Percentiles rank a stretch among this genome's conserved stretches.
phyloP scores from a whole-genome alignment of 2,888 invertebrate species.

The Nasonia oneida region DNA sequence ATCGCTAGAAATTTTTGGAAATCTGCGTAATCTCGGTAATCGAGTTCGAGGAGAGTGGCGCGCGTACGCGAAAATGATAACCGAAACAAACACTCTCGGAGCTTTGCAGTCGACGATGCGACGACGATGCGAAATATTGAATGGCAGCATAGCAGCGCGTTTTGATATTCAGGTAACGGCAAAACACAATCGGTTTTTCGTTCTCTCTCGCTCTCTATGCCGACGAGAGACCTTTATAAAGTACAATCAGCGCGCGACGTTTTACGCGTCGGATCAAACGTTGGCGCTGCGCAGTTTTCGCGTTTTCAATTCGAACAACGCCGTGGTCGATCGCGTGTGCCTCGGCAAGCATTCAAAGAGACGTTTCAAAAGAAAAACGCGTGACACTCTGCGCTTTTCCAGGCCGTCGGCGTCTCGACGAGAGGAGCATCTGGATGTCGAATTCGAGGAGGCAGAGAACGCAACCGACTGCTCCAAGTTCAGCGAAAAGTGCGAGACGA shows the following conservation, averaged over 20 bases:
- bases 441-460: conserved; percentile 81
- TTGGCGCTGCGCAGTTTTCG: conserved; percentile 1
- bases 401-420: conserved; percentile 82
- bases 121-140: neutral
- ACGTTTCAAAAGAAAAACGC: no score
- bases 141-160: neutral
- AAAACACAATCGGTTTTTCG: conserved; percentile 39
- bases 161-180: conserved; percentile 33
- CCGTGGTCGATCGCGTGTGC: neutral
- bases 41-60: neutral
- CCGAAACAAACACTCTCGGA: neutral
- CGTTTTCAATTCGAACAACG: neutral
- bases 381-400: conserved; percentile 66
- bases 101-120: neutral
- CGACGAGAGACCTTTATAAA: conserved; percentile 28
- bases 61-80: neutral
- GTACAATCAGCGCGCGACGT: conserved; percentile 19
- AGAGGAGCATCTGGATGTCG: conserved; percentile 80
- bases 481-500: conserved; percentile 79
- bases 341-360: neutral
- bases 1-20: neutral
- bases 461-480: conserved; percentile 80
- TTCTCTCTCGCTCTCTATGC: neutral
- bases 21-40: neutral
- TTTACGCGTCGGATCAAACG: conserved; percentile 30